Evolutionary conservation across 2,888 invertebrate genomes (phyloP), one percentile per base, ranked within the genome.

Genomic region (Epinotia ramella): DNA sequence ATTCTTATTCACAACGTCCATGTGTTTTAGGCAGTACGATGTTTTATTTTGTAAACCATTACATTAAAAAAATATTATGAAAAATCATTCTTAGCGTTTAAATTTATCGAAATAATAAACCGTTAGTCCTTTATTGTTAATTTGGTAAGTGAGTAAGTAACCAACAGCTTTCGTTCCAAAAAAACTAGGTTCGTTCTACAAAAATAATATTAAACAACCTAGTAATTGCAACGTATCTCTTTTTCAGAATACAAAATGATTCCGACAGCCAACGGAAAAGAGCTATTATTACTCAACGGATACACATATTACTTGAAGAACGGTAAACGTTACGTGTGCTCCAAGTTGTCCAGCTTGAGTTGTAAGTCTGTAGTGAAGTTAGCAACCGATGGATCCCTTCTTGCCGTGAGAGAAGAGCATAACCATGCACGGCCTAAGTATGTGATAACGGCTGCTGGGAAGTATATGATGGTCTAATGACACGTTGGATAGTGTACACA

Each of bases 191-290:
- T n/a, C n/a, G n/a, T n/a, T n/a, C n/a, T n/a, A n/a, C n/a, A n/a
- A n/a, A n/a, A n/a, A n/a, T n/a, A n/a, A n/a, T n/a, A n/a, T n/a
- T 33, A 7, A 33, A 33, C 33, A 33, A 33, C 7, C 33, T 57
- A 18, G 3, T 18, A 20, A 57, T 18, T 57, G 0, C 2, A 9
- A 20, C 18, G 18, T 62, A 13, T 33, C 4, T 33, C 18, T 20
- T 44, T 68, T 68, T 44, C 44, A 68, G 68, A 57, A n/a, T 68
- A 68, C 16, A 59, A 68, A 24, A 68, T 68, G 16, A 68, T 68
- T 9, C 24, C 68, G 11, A 44, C 44, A 59, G 57, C 16, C 9
- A 59, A 57, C 44, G 68, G 68, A 18, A 68, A 59, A 40, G 40
- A 68, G 7, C 20, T 69, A 5, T 28, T 69, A 46, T 24, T 69